Conservation (phyloP, 1,140 invertebrate genomes). For the Cepaea nemoralis region DNA sequence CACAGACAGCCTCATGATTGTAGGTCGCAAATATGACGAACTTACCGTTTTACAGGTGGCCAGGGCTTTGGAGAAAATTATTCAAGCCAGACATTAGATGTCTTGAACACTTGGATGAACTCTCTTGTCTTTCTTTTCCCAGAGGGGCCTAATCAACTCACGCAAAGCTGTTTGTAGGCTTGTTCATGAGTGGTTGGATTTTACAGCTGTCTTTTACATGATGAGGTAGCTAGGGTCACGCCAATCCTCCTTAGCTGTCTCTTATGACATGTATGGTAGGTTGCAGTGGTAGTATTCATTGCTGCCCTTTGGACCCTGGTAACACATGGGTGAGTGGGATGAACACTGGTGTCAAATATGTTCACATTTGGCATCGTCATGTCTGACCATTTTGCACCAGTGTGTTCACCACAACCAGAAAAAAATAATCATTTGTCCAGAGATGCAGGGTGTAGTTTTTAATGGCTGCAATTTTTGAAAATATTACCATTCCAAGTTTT, state of each 20-base stretch:
- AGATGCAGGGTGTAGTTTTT: too few relatives aligned
- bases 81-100: not conserved
- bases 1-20: conserved; percentile 57
- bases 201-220: not conserved
- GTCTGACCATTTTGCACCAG: too few relatives aligned
- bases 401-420: too few relatives aligned
- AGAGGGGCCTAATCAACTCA: too few relatives aligned
- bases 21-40: conserved; percentile 54
- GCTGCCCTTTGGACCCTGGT: not conserved
- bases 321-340: not conserved
- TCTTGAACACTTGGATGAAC: too few relatives aligned
- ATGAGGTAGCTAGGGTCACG: not conserved
- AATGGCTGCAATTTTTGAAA: too few relatives aligned
- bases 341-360: too few relatives aligned
- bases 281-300: not conserved
- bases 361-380: too few relatives aligned
- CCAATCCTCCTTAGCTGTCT: not conserved
- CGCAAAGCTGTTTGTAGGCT: too few relatives aligned
- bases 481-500: too few relatives aligned
- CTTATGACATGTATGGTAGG: not conserved
- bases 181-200: not conserved
- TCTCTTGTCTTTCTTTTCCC: too few relatives aligned
- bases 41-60: conserved; percentile 53
- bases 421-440: too few relatives aligned
- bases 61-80: conserved; percentile 49